Percentiles rank a stretch among this genome's conserved stretches.
Conservation (phyloP, 2,888 invertebrate genomes). For the Drepana falcataria region DNA sequence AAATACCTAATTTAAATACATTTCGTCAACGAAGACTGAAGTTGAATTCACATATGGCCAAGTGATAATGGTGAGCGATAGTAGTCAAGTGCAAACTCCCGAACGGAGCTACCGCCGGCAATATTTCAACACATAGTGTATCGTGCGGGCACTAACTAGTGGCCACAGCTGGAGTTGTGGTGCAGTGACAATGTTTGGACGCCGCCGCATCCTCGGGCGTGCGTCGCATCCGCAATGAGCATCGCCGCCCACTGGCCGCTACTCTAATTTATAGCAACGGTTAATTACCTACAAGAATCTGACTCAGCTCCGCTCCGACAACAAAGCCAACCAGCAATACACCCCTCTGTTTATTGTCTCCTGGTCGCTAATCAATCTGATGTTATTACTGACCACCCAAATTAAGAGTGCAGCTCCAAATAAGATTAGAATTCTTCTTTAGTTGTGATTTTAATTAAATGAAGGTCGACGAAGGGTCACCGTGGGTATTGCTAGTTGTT, state of each 20-base stretch:
- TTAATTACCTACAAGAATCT: slow-evolving; percentile 70
- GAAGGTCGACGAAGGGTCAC: too few species aligned
- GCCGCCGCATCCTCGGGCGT: slow-evolving; percentile 54
- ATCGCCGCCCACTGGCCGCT: slow-evolving; percentile 20
- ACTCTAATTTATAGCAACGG: slow-evolving; percentile 66
- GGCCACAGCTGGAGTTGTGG: slow-evolving; percentile 66
- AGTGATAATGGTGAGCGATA: slow-evolving; percentile 6
- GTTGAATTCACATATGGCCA: background rate
- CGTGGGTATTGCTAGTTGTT: slow-evolving; percentile 8
- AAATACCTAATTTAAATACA: background rate
- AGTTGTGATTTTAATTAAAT: background rate
- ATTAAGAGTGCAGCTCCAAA: background rate
- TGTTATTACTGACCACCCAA: slow-evolving; percentile 15
- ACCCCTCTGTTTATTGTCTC: slow-evolving; percentile 29
- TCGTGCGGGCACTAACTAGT: slow-evolving; percentile 59
- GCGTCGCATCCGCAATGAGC: slow-evolving; percentile 62
- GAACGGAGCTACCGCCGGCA: slow-evolving; percentile 31
- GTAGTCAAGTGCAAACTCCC: slow-evolving; percentile 29
- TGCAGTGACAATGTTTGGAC: slow-evolving; percentile 65
- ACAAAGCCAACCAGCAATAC: slow-evolving; percentile 32
- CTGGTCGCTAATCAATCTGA: slow-evolving; percentile 30
- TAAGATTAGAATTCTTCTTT: background rate
- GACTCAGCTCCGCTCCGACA: slow-evolving; percentile 40
- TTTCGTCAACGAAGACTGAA: background rate
- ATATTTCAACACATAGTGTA: slow-evolving; percentile 57